A percentile compares a stretch with the other conserved stretches of the same genome.
These are phyloP conservation scores for Phrixothrix hirtus DNA, from an alignment of 2,888 invertebrate genomes.

Conservation along the genomic window DNA sequence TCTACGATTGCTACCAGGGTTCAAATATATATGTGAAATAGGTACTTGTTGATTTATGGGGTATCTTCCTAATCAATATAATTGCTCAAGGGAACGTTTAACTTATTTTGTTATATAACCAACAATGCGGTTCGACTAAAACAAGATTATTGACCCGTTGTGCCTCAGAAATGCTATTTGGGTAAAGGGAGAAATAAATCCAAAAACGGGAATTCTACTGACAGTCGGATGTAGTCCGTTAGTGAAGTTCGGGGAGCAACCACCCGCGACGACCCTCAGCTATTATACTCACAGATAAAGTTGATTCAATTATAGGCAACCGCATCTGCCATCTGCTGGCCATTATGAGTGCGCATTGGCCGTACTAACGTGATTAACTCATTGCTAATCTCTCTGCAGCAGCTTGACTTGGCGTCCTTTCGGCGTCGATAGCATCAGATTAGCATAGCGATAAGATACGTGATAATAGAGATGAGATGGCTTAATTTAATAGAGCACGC, in stretches of 20 bases:
- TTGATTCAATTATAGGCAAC: conserved; percentile 58
- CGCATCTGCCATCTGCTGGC: conserved; percentile 59
- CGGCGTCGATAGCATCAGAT: conserved; percentile 33
- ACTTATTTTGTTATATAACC: conserved; percentile 8
- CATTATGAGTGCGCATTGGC: conserved; percentile 54
- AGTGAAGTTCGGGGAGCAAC: conserved; percentile 43
- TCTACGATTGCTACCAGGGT: no score
- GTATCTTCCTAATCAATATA: conserved; percentile 5
- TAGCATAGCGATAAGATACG: conserved; percentile 33
- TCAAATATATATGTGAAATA: no score
- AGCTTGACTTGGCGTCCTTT: conserved; percentile 39
- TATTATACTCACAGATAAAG: conserved; percentile 57
- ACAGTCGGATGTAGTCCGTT: conserved; percentile 44
- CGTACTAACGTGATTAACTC: conserved; percentile 55
- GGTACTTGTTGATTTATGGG: conserved; percentile 2
- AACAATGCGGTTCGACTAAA: conserved; percentile 10
- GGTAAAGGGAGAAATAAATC: conserved; percentile 25
- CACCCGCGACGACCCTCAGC: conserved; percentile 53
- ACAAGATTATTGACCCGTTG: conserved; percentile 18
- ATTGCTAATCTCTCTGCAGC: conserved; percentile 52
- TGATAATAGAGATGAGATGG: conserved; percentile 34
- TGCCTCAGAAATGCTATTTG: conserved; percentile 16
- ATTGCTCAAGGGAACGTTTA: conserved; percentile 9
- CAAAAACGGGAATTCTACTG: conserved; percentile 37
- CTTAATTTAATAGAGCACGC: conserved; percentile 29